Percentiles rank a stretch among this genome's conserved stretches.
phyloP scores from a whole-genome alignment of 2,113 vertebrate species.

The Pteropus alecto region DNA sequence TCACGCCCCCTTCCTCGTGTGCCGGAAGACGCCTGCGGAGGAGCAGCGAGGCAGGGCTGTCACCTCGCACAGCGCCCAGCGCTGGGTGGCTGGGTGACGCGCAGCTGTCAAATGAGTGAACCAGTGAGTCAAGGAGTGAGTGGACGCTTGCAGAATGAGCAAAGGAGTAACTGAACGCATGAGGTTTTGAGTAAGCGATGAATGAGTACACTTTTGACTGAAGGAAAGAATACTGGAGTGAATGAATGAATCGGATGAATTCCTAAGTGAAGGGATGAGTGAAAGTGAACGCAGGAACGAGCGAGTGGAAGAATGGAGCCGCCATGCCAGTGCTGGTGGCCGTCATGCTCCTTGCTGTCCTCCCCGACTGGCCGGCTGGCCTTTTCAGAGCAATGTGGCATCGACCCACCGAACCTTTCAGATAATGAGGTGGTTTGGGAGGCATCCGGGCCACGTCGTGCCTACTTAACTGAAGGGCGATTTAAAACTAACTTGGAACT shows the following conservation, averaged over 20 bases:
- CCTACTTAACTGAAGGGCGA: background rate
- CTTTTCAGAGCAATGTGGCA: background rate
- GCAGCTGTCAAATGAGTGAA: background rate
- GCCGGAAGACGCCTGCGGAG: background rate
- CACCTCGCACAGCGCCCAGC: background rate
- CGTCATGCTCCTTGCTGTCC: background rate
- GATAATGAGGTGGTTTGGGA: background rate
- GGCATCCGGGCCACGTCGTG: background rate
- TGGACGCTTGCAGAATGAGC: background rate
- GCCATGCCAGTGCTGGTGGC: rapidly evolving
- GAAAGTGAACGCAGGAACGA: background rate
- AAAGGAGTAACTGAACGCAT: too few species aligned
- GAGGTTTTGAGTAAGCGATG: background rate
- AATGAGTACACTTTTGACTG: background rate
- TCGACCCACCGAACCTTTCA: background rate
- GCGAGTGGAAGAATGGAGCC: too few species aligned
- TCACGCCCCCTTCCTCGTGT: background rate
- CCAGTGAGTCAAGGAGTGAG: background rate
- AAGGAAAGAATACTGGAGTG: too few species aligned
- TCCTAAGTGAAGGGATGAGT: background rate
- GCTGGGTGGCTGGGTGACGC: rapidly evolving
- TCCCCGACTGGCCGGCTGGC: background rate
- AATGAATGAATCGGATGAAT: background rate
- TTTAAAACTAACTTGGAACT: background rate
- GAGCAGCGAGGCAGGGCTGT: background rate